Percentiles rank a stretch among this genome's conserved stretches.
Evolutionary conservation across 2,888 invertebrate genomes (phyloP).

Genomic region (Hirtodrosophila duncani): DNA sequence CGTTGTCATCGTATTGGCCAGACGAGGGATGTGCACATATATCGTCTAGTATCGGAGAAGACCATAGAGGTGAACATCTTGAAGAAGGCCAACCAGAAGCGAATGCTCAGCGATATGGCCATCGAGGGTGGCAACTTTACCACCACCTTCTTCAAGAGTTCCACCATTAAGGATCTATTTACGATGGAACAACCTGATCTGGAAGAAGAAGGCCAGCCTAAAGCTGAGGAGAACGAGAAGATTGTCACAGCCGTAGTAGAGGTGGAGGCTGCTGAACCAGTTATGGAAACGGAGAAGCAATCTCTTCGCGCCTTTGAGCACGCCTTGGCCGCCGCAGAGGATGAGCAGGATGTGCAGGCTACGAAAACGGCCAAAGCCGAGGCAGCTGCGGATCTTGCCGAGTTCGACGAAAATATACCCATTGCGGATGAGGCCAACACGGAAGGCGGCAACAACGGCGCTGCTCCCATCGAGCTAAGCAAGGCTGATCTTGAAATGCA

Average conservation of each 20-base stretch:
- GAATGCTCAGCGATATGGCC: slow-evolving; percentile 95
- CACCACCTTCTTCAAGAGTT: slow-evolving; percentile 94
- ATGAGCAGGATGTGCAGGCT: slow-evolving; percentile 95
- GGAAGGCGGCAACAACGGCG: slow-evolving; percentile 64
- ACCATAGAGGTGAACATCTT: slow-evolving; percentile 99
- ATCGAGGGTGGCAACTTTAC: slow-evolving; percentile 99
- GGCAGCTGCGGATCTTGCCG: slow-evolving; percentile 92
- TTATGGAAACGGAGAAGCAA: slow-evolving; percentile 80
- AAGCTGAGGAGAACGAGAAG: slow-evolving; percentile 60
- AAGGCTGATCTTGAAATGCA: slow-evolving; percentile 86
- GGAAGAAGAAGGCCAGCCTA: too few species aligned
- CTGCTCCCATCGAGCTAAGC: slow-evolving; percentile 81
- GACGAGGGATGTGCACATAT: slow-evolving; percentile 99
- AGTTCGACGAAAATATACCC: slow-evolving; percentile 97
- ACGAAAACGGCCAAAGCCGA: slow-evolving; percentile 93
- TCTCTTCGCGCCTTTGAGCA: slow-evolving; percentile 85
- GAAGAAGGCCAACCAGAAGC: slow-evolving; percentile 98
- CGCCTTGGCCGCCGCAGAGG: slow-evolving; percentile 94
- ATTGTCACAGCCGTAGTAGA: slow-evolving; percentile 46
- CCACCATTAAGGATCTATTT: slow-evolving; percentile 96
- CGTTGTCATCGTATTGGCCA: slow-evolving; percentile 99
- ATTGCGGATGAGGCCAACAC: slow-evolving; percentile 82
- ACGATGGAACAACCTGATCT: slow-evolving; percentile 82
- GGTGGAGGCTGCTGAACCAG: slow-evolving; percentile 21
- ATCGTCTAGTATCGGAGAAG: slow-evolving; percentile 96